These are phyloP conservation scores for Trichomalopsis sarcophagae DNA, from an alignment of 1,140 invertebrate species.

Conservation along the genomic window DNA sequence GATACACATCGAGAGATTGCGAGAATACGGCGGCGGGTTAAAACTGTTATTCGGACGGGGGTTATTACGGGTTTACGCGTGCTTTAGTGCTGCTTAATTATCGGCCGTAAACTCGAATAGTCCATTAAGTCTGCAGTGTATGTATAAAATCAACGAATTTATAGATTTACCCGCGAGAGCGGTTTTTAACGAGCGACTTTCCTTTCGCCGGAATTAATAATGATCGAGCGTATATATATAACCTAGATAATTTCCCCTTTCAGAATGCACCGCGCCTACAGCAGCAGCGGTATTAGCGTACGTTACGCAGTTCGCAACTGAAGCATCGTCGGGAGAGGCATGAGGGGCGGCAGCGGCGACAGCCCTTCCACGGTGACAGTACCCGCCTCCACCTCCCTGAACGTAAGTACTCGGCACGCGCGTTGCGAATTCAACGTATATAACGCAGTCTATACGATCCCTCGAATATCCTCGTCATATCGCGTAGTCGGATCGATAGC, in stretches of 20 bases:
- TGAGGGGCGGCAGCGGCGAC: slow-evolving; percentile 73
- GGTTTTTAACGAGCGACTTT: background rate
- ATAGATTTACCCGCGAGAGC: background rate
- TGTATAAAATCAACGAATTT: background rate
- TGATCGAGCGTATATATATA: background rate
- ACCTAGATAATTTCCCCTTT: background rate
- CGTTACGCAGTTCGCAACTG: background rate
- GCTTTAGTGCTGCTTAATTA: background rate
- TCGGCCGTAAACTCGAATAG: background rate
- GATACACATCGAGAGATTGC: background rate
- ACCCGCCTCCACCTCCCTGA: slow-evolving; percentile 67
- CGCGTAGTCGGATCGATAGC: slow-evolving; percentile 20
- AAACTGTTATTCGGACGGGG: background rate
- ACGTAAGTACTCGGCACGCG: slow-evolving; percentile 60
- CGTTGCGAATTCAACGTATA: slow-evolving; percentile 56
- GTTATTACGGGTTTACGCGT: background rate
- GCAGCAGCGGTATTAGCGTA: too few species aligned
- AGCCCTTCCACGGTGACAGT: slow-evolving; percentile 71
- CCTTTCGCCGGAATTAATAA: background rate
- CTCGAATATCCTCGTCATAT: background rate
- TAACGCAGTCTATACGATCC: too few species aligned
- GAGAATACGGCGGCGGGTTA: background rate
- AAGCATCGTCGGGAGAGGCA: slow-evolving; percentile 46
- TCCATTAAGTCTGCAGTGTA: background rate
- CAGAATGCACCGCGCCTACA: background rate